Base-by-base conservation (phyloP, 1,140 invertebrate genomes). In the Temnothorax curvispinosus region DNA sequence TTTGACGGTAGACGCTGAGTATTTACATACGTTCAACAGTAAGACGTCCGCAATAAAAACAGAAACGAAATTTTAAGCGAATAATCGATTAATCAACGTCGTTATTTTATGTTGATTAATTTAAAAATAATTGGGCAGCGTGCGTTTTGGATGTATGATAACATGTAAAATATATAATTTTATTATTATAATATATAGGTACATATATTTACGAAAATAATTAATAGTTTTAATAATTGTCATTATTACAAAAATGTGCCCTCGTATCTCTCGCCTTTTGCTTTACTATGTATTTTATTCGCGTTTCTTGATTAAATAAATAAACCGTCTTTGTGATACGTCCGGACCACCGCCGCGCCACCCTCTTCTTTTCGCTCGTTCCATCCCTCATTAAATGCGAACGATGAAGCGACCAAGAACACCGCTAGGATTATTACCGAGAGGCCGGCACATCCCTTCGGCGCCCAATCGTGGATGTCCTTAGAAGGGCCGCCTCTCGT, bases 401-500 rank as follows among this genome's bases (percentile, higher is more conserved):
- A 74, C 41, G 69, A 84, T 60, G 67, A 21, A 82, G 7, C 54
- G 65, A 52, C 69, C 69, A 84, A 84, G 80, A 71, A 84, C 54
- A 75, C 54, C 35, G 32, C 44, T 44, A 60, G 69, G 54, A 75
- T 84, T 84, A 84, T 84, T 84, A 84, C 44, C 54, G 69, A 84
- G 80, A 84, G 80, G 54, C 69, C 80, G 69, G 80, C 54, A 62
- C 69, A 84, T 62, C 54, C 41, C 69, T 84, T 84, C 80, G 47
- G n/a, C 69, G 41, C 54, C 69, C 80, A 84, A 84, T 84, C 80
- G 32, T 62, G 54, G 54, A 74, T 84, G 69, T 84, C 80, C 69
- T 84, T 74, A 74, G 69, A 84, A 74, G 54, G 80, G 67, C 80
- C 69, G 80, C 80, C 69, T 84, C 69, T 75, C 80, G 67, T 82